Evolutionary conservation across 2,888 invertebrate species (phyloP).

Genomic region (Trissolcus brochymenae): DNA sequence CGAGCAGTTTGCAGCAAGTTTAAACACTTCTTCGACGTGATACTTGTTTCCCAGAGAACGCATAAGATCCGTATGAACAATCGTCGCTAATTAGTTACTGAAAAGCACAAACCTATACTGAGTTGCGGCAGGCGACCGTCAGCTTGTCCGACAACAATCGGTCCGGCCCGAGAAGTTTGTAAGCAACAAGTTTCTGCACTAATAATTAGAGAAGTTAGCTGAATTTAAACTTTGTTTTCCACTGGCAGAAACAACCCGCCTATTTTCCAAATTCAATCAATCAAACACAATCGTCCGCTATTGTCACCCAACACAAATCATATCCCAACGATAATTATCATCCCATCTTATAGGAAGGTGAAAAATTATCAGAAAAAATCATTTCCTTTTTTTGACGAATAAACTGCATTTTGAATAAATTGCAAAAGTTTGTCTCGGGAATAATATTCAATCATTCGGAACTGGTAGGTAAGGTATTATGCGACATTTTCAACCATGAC

Average conservation of each 20-base stretch:
- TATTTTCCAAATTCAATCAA: constrained; percentile 3
- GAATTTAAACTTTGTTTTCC: constrained; percentile 40
- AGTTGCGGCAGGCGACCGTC: constrained; percentile 27
- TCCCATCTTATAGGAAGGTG: too few species aligned
- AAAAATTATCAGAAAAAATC: too few species aligned
- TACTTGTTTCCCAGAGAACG: constrained; percentile 14
- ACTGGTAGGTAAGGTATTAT: constrained; percentile 14
- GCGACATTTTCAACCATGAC: constrained; percentile 24
- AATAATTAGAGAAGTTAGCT: constrained; percentile 53
- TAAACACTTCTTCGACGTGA: constrained; percentile 4
- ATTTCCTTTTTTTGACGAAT: too few species aligned
- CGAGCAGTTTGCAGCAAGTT: constrained; percentile 12
- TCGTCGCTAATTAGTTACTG: constrained; percentile 42
- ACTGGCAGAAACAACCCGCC: constrained; percentile 24
- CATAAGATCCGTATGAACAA: constrained; percentile 29
- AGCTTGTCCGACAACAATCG: constrained; percentile 49
- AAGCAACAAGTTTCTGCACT: constrained; percentile 51
- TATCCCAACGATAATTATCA: too few species aligned
- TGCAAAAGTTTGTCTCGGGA: too few species aligned
- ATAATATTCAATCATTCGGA: too few species aligned
- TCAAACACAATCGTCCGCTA: too few species aligned
- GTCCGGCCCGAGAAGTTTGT: constrained; percentile 38
- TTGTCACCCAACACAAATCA: too few species aligned
- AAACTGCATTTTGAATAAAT: too few species aligned
- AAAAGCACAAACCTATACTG: constrained; percentile 30